Conservation (phyloP, 2,888 invertebrate genomes). For the Brenthis ino region DNA sequence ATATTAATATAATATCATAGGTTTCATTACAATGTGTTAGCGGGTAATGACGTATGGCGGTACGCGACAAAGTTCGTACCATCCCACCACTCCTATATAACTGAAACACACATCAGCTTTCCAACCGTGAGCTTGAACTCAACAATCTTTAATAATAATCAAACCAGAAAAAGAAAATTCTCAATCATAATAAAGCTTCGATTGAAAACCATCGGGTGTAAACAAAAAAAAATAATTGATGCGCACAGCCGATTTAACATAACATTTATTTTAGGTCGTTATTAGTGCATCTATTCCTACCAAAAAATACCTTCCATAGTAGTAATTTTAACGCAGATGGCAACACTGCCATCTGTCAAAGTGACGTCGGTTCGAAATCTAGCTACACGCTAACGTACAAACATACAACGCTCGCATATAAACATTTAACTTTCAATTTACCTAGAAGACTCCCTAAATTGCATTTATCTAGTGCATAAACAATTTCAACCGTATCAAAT, state of each 20-base stretch:
- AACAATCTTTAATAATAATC: constrained; percentile 29
- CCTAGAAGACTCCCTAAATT: constrained; percentile 56
- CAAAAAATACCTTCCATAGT: constrained; percentile 49
- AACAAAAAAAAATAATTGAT: constrained; percentile 24
- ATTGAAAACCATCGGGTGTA: constrained; percentile 5
- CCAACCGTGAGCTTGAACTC: constrained; percentile 27
- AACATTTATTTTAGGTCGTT: constrained; percentile 51
- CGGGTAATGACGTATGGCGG: constrained; percentile 73
- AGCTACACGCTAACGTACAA: constrained; percentile 61
- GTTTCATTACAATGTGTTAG: constrained; percentile 74
- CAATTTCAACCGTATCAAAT: constrained; percentile 42
- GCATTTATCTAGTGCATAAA: constrained; percentile 62
- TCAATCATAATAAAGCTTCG: too few relatives aligned
- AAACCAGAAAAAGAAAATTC: too few relatives aligned
- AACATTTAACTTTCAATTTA: constrained; percentile 62
- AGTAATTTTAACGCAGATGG: constrained; percentile 54
- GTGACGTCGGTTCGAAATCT: constrained; percentile 12
- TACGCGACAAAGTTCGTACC: constrained; percentile 48
- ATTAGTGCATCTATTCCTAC: constrained; percentile 54
- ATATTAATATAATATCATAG: constrained; percentile 75
- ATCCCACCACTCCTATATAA: constrained; percentile 14
- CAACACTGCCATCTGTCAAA: constrained; percentile 38
- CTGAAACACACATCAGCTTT: constrained; percentile 27
- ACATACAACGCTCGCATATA: constrained; percentile 63
- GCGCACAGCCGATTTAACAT: constrained; percentile 55